Evolutionary conservation across 2,113 vertebrate species (phyloP).

Genomic region (Xenopus laevis): DNA sequence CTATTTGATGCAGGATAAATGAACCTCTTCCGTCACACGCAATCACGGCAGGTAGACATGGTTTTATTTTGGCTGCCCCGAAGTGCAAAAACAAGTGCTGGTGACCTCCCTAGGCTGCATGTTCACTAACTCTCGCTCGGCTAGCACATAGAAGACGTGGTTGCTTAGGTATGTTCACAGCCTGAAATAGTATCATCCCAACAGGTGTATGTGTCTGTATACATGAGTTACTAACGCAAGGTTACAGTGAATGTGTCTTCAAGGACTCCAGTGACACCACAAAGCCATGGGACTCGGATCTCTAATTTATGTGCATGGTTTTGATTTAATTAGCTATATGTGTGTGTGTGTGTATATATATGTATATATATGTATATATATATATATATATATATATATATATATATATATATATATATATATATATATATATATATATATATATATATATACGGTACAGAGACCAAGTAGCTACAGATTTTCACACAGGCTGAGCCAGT

Average conservation of each 20-base stretch:
- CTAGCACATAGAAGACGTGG: no score
- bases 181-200: neutral
- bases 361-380: no score
- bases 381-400: neutral
- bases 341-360: no score
- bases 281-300: constrained; percentile 7
- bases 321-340: neutral
- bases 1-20: no score
- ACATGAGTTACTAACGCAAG: constrained; percentile 18
- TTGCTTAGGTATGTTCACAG: neutral
- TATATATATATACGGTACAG: no score
- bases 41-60: no score
- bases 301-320: neutral
- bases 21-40: no score
- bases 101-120: neutral
- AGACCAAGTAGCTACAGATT: no score
- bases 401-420: no score
- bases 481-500: no score
- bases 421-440: neutral
- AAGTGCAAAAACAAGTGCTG: neutral
- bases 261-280: constrained; percentile 28
- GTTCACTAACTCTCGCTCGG: neutral
- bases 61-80: neutral
- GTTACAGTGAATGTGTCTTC: constrained; percentile 26
- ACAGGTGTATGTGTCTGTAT: constrained; percentile 24